Percentiles rank a stretch among this genome's conserved stretches.
Conservation (phyloP, 2,797 vertebrate genomes). For the Parambassis ranga region DNA sequence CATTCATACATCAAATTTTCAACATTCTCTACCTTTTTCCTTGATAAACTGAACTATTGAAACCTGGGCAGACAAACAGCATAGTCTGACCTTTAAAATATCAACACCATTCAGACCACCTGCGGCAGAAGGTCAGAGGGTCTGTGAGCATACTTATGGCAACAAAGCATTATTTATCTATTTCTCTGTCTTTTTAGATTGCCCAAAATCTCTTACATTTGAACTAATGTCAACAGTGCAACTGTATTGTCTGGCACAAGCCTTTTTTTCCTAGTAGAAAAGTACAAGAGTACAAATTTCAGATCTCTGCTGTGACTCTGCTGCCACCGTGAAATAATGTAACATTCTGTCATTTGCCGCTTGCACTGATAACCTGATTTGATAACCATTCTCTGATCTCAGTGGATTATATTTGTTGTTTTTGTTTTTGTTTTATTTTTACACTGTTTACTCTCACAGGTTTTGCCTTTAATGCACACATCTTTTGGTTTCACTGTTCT, state of each 20-base stretch:
- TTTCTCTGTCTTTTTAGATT: not conserved
- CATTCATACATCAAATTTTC: not conserved
- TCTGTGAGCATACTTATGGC: not conserved
- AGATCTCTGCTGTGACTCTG: constrained; percentile 6
- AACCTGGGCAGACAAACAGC: constrained; percentile 36
- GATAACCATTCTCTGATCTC: no score
- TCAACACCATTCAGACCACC: constrained; percentile 37
- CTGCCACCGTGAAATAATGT: no score
- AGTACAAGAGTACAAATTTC: not conserved
- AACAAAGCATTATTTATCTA: constrained; percentile 15
- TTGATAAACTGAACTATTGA: not conserved
- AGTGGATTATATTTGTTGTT: no score
- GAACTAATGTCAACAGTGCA: not conserved
- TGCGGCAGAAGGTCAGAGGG: constrained; percentile 58
- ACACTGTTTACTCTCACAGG: no score
- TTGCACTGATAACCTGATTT: no score
- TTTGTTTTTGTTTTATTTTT: no score
- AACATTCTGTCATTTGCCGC: no score
- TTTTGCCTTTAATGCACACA: not conserved
- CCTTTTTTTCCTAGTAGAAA: not conserved
- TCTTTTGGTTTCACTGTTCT: not conserved
- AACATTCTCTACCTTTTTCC: not conserved
- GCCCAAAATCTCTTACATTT: constrained; percentile 1
- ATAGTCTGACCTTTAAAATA: constrained; percentile 36
- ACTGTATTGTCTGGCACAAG: constrained; percentile 16